Evolutionary conservation across 2,113 vertebrate genomes (phyloP).

Genomic region (Morphnarchus princeps): DNA sequence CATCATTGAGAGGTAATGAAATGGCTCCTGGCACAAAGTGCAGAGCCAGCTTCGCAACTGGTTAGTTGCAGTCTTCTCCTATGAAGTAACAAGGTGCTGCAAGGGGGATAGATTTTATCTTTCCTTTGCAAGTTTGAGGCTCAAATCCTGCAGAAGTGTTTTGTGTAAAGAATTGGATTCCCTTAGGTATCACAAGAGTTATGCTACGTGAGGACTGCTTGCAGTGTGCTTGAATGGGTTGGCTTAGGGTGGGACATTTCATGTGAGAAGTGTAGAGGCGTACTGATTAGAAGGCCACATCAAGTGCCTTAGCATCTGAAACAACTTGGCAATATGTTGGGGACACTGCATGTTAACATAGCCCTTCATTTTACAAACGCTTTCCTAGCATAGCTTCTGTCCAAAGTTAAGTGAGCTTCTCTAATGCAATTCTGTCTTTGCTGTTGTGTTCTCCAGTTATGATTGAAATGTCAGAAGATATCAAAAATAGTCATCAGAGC

Average conservation of each 20-base stretch:
- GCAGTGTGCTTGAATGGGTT: not conserved
- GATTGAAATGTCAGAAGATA: not conserved
- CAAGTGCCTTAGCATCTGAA: not conserved
- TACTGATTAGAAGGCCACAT: not conserved
- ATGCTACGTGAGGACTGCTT: not conserved
- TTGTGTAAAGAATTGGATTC: not conserved
- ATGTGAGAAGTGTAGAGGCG: not conserved
- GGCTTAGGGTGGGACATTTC: not conserved
- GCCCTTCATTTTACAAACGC: not conserved
- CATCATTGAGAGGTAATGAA: rapidly evolving
- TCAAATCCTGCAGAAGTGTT: not conserved
- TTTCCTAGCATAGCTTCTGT: not conserved
- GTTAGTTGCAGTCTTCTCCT: not conserved
- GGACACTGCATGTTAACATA: not conserved
- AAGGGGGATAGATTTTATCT: not conserved
- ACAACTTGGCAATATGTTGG: not conserved
- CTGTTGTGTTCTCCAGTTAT: not conserved
- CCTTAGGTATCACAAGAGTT: not conserved
- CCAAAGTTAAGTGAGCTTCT: not conserved
- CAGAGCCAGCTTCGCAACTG: not conserved
- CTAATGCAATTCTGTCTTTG: not conserved
- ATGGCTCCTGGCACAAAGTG: not conserved
- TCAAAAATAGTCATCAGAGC: not conserved
- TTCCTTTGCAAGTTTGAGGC: not conserved
- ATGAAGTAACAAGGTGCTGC: not conserved